Evolutionary conservation across 2,113 vertebrate genomes (phyloP).

Genomic region (Festucalex cinctus): DNA sequence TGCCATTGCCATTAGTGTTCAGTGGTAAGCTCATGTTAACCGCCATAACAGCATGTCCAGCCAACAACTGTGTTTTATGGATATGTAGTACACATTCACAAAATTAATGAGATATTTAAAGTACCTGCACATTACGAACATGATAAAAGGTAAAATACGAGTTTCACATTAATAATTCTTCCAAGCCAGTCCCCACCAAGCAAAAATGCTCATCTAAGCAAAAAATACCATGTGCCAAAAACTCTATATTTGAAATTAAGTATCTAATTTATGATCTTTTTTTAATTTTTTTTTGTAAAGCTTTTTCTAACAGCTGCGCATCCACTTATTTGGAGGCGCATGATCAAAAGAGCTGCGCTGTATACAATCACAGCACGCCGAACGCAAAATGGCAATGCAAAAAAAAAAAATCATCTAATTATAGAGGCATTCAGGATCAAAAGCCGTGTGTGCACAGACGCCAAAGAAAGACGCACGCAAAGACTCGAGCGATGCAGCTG

Average conservation of each 20-base stretch:
- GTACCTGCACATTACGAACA: neutral
- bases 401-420: slow-evolving; percentile 62
- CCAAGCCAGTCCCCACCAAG: neutral
- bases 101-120: neutral
- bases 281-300: too few relatives aligned
- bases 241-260: slow-evolving; percentile 30
- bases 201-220: neutral
- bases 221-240: slow-evolving; percentile 20
- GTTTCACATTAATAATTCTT: neutral
- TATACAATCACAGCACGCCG: slow-evolving; percentile 58
- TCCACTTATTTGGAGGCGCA: slow-evolving; percentile 26
- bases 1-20: neutral
- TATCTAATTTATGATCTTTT: slow-evolving; percentile 26
- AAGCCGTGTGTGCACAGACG: slow-evolving; percentile 36
- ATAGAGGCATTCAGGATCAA: slow-evolving; percentile 56
- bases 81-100: neutral
- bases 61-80: neutral
- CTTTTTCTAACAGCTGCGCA: slow-evolving; percentile 28
- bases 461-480: slow-evolving; percentile 44
- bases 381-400: slow-evolving; percentile 62
- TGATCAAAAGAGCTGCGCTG: slow-evolving; percentile 52
- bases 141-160: neutral
- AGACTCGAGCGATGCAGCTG: slow-evolving; percentile 38
- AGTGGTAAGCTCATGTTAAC: neutral
- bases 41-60: neutral